Evolutionary conservation across 2,797 vertebrate species (phyloP), one percentile per base, ranked within the genome.

Genomic region (Hippopotamyrus pictus): DNA sequence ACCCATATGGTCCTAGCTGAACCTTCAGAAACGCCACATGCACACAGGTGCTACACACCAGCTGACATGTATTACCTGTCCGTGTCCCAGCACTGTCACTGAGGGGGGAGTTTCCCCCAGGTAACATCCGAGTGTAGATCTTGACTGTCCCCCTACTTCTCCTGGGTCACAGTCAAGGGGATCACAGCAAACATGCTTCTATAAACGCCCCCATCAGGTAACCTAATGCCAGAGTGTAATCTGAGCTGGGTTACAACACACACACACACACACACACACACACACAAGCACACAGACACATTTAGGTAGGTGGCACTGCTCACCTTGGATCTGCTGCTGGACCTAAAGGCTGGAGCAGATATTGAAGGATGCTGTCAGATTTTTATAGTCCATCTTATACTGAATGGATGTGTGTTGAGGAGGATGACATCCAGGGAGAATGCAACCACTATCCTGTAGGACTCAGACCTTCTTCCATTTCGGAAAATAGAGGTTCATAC

Each of bases 221-320:
- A 96, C 95, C 93, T 93, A 95, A 96, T 89, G 92, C 96, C 94
- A 22, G 57, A 87, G 86, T 92, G 95, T 95, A 96, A 96, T 95
- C 85, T 93, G 95, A 96, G 94, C 93, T 94, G 93, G 53, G 79
- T 51, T 59, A 37, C 44, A 29, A 37, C 44, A 48, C 86, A 86
- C 85, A 86, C 76, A 84, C 88, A 86, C 88, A 86, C n/a, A n/a
- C n/a, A n/a, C n/a, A n/a, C n/a, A 86, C 76, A 84, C 88, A 86
- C 76, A 84, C 88, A 86, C 88, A 86, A 3, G 29, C 51, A 29
- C 51, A n/a, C 79, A 85, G 22, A 59, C 44, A 65, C 17, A 22
- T 22, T n/a, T 7, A 62, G 14, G 57, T 37, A n/a, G 12, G 46
- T 22, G 33, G 33, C 76, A 82, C 19, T 82, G 9, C 25, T 69